Evolutionary conservation across 2,113 vertebrate genomes (phyloP).

Genomic region (Clarias gariepinus): DNA sequence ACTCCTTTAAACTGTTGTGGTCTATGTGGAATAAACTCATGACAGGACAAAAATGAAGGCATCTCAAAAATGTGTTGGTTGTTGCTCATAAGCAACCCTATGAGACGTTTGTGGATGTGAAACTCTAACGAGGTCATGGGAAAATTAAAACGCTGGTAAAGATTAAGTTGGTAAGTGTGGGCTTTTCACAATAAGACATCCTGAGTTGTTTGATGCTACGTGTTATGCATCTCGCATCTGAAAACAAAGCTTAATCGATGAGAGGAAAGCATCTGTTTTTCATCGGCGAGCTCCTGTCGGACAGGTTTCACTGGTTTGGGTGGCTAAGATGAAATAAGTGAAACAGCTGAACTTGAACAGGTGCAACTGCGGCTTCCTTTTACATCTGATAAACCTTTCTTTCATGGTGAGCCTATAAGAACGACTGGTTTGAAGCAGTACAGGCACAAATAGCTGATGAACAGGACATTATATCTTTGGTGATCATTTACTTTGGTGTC

Average conservation of each 20-base stretch:
- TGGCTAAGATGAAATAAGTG: conserved; percentile 38
- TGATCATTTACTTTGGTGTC: neutral
- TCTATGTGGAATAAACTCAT: neutral
- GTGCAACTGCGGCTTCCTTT: conserved; percentile 21
- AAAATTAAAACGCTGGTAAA: neutral
- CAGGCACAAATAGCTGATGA: neutral
- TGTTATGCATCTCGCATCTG: neutral
- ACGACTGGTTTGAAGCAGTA: no score
- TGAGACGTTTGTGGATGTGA: neutral
- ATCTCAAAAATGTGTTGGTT: neutral
- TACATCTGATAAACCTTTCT: neutral
- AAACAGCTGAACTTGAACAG: conserved; percentile 28
- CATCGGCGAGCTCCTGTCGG: conserved; percentile 5
- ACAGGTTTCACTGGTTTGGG: conserved; percentile 49
- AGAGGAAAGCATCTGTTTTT: conserved; percentile 4
- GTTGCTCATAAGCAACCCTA: neutral
- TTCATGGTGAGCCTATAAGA: neutral
- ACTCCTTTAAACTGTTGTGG: neutral
- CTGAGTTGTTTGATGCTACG: neutral
- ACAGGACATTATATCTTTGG: neutral
- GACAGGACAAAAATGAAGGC: neutral
- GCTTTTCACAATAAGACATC: no score
- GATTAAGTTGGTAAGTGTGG: neutral
- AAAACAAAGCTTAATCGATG: neutral
- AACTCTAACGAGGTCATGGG: neutral